phyloP scores from a whole-genome alignment of 2,888 invertebrate genomes.

The Clostera curtula region DNA sequence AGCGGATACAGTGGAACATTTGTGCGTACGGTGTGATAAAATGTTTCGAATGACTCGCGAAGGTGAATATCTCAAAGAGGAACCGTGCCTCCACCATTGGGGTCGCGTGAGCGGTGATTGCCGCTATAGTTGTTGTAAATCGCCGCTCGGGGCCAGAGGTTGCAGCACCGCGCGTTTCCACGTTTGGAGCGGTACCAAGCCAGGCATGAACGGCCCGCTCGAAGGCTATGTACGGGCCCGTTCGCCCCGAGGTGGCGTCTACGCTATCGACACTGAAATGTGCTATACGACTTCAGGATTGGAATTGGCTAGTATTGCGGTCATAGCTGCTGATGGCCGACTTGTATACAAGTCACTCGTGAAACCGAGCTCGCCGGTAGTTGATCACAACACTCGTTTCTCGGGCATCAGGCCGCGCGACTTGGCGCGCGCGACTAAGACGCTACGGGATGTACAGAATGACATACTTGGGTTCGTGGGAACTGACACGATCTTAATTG shows the following conservation, averaged over 20 bases:
- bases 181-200: constrained; percentile 84
- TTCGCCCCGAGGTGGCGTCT: constrained; percentile 75
- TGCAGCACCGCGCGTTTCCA: constrained; percentile 80
- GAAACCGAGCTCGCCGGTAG: constrained; percentile 84
- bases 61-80: constrained; percentile 82
- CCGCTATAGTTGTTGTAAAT: constrained; percentile 80
- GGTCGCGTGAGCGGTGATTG: constrained; percentile 80
- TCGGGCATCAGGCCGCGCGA: constrained; percentile 87
- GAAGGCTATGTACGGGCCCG: constrained; percentile 79
- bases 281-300: constrained; percentile 91
- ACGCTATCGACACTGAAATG: constrained; percentile 98
- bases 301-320: constrained; percentile 91
- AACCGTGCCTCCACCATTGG: constrained; percentile 92
- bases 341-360: constrained; percentile 90
- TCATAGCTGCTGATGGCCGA: constrained; percentile 83
- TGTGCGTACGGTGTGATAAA: constrained; percentile 83
- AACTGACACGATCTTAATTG: constrained; percentile 91
- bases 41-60: constrained; percentile 81
- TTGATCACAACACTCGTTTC: constrained; percentile 97
- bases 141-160: constrained; percentile 68
- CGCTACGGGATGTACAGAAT: constrained; percentile 86
- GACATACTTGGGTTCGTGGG: constrained; percentile 87
- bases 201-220: constrained; percentile 84
- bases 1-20: constrained; percentile 73
- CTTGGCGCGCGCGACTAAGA: constrained; percentile 78